Evolutionary conservation across 2,797 vertebrate species (phyloP).

Genomic region (Oceanodroma leucorhoa): DNA sequence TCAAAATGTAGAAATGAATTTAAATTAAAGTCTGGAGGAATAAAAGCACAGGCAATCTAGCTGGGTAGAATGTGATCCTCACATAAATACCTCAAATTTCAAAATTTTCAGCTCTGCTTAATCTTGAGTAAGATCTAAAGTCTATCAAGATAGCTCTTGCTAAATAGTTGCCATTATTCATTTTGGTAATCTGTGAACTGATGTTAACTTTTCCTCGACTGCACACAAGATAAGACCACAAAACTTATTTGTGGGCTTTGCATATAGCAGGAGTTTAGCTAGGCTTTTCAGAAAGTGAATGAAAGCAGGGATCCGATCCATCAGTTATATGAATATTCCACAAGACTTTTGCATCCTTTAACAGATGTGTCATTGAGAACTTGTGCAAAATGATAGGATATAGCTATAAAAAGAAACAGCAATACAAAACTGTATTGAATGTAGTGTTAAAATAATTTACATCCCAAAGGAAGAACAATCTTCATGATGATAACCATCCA

Average conservation of each 20-base stretch:
- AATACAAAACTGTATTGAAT: neutral
- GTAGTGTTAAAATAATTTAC: neutral
- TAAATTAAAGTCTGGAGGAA: neutral
- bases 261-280: neutral
- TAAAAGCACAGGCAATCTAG: neutral
- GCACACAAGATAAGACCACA: neutral
- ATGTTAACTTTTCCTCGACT: neutral
- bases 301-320: neutral
- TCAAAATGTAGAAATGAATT: neutral
- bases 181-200: neutral
- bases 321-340: neutral
- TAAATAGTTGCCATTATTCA: neutral
- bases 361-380: neutral
- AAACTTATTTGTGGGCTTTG: neutral
- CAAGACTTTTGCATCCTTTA: neutral
- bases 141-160: neutral
- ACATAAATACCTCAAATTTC: neutral
- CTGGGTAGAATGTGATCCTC: neutral
- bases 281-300: neutral
- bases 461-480: neutral
- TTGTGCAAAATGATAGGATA: neutral
- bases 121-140: neutral
- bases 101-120: neutral
- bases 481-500: neutral
- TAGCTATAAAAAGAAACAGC: neutral